Conservation (phyloP, 2,797 vertebrate species). For the Dermochelys coriacea region DNA sequence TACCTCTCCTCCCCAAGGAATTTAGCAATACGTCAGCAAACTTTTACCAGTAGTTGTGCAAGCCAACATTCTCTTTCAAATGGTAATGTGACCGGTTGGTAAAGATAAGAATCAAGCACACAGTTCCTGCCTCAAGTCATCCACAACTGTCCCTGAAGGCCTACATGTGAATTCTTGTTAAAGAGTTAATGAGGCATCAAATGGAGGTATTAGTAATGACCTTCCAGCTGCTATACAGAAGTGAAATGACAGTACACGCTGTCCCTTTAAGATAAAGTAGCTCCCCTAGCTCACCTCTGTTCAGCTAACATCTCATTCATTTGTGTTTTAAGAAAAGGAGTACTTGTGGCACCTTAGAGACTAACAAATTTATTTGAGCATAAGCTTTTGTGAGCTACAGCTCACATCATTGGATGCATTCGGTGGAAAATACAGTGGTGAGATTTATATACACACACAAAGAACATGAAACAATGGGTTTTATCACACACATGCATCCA, state of each 20-base stretch:
- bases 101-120: neutral
- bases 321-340: no score
- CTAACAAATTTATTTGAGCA: no score
- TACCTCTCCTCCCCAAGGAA: conserved; percentile 38
- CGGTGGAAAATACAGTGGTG: no score
- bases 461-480: no score
- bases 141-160: neutral
- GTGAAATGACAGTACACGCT: neutral
- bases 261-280: neutral
- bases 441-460: no score
- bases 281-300: neutral
- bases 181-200: neutral
- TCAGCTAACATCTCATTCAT: neutral
- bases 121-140: neutral
- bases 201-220: neutral
- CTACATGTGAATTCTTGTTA: neutral
- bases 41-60: neutral
- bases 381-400: no score
- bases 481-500: no score
- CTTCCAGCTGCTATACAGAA: neutral
- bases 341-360: no score
- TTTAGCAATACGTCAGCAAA: neutral
- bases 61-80: neutral
- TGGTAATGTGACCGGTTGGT: neutral
- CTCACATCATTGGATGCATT: no score